Conservation (phyloP, 1,140 invertebrate species). For the Phortica variegata region DNA sequence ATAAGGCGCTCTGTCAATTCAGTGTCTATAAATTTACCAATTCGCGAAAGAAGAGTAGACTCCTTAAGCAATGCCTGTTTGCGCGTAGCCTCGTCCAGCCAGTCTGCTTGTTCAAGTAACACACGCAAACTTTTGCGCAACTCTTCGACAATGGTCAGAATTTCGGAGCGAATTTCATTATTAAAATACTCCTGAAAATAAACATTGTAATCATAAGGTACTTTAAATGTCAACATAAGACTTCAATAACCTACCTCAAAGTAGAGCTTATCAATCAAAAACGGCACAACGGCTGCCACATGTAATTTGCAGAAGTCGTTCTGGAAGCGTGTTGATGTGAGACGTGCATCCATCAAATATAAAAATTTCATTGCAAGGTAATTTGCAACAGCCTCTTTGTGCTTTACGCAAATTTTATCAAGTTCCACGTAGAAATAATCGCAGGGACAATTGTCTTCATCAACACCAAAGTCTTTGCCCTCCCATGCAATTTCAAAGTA, state of each 20-base stretch:
- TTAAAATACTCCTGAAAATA: constrained; percentile 16
- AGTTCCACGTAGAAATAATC: constrained; percentile 33
- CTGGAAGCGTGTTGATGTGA: constrained; percentile 47
- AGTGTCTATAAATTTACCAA: constrained; percentile 63
- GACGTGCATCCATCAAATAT: constrained; percentile 33
- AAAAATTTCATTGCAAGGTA: constrained; percentile 41
- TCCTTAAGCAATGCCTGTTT: constrained; percentile 61
- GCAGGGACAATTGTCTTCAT: constrained; percentile 8
- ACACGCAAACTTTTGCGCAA: constrained; percentile 63
- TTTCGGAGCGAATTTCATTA: constrained; percentile 5
- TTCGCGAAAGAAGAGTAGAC: constrained; percentile 59
- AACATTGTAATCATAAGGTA: not conserved
- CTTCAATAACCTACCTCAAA: constrained; percentile 18
- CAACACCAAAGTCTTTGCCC: constrained; percentile 9
- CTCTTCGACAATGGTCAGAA: constrained; percentile 4
- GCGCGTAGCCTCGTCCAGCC: constrained; percentile 70
- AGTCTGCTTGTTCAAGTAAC: constrained; percentile 65
- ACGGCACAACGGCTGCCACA: constrained; percentile 16
- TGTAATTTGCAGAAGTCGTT: constrained; percentile 31
- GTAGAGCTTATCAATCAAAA: constrained; percentile 32
- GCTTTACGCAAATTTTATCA: constrained; percentile 32
- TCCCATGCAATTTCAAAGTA: constrained; percentile 46
- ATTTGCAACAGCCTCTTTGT: constrained; percentile 34
- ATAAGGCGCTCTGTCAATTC: constrained; percentile 9
- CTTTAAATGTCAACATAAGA: not conserved